phyloP scores from a whole-genome alignment of 2,797 vertebrate genomes.

The Anguilla pacifica region DNA sequence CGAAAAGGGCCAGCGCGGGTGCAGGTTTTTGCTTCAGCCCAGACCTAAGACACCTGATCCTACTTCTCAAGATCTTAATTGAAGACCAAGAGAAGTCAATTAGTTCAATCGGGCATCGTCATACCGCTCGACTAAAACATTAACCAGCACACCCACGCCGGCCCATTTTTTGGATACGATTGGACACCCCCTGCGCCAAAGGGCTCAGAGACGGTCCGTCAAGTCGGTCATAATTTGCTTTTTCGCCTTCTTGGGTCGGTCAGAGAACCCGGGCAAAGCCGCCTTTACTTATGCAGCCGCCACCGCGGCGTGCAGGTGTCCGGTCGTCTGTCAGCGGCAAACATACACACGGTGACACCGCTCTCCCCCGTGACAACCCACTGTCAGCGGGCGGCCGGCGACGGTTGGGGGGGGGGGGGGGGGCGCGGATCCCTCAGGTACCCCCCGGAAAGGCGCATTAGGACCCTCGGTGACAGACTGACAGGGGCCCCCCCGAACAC shows the following conservation, averaged over 20 bases:
- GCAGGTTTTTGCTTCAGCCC: background rate
- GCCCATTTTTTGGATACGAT: background rate
- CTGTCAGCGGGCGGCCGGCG: constrained; percentile 77
- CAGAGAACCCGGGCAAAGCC: constrained; percentile 61
- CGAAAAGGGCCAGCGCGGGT: background rate
- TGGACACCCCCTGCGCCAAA: background rate
- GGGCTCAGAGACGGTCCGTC: background rate
- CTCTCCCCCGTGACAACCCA: constrained; percentile 74
- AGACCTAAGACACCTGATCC: background rate
- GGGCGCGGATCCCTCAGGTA: constrained; percentile 77
- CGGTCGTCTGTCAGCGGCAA: constrained; percentile 82
- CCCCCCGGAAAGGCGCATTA: constrained; percentile 77
- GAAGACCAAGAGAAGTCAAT: background rate
- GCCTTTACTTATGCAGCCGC: constrained; percentile 69
- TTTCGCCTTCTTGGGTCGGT: constrained; percentile 37
- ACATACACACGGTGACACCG: constrained; percentile 80
- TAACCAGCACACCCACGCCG: background rate
- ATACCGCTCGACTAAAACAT: background rate
- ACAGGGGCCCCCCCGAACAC: constrained; percentile 60
- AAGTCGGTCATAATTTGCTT: background rate
- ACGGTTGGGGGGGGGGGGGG: constrained; percentile 65
- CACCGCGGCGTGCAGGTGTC: constrained; percentile 77
- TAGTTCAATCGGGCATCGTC: background rate
- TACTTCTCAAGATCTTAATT: background rate
- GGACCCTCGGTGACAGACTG: constrained; percentile 76